Conservation (phyloP, 2,113 vertebrate species). For the Petroica traversi region DNA sequence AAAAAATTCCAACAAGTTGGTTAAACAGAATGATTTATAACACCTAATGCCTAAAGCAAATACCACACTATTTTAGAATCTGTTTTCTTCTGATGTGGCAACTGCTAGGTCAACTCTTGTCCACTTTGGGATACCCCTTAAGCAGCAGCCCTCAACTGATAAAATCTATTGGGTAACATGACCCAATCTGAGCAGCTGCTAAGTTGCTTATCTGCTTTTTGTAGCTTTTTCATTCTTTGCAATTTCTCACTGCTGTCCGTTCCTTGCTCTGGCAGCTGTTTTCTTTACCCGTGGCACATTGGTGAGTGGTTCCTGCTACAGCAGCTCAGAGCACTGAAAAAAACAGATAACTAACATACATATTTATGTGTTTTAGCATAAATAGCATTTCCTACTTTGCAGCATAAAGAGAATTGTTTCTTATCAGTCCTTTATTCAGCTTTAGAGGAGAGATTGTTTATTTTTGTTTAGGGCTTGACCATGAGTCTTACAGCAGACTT, state of each 20-base stretch:
- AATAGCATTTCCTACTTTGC: neutral
- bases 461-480: neutral
- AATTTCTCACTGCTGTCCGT: fast-evolving
- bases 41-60: conserved; percentile 22
- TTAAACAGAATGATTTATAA: conserved; percentile 36
- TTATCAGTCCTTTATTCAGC: neutral
- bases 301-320: neutral
- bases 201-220: neutral
- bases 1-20: neutral
- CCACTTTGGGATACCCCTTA: neutral
- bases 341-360: neutral
- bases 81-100: neutral
- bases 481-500: neutral
- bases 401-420: neutral
- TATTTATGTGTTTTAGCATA: neutral
- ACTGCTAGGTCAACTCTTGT: neutral
- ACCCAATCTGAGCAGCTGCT: neutral
- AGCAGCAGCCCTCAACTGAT: neutral
- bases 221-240: neutral
- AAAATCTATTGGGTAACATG: neutral
- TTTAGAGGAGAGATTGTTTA: neutral
- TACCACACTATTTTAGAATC: conserved; percentile 7
- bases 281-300: fast-evolving
- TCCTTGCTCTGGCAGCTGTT: neutral
- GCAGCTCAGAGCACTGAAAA: neutral